Conservation (phyloP, 2,797 vertebrate species). For the Percopsis omiscomaycus region DNA sequence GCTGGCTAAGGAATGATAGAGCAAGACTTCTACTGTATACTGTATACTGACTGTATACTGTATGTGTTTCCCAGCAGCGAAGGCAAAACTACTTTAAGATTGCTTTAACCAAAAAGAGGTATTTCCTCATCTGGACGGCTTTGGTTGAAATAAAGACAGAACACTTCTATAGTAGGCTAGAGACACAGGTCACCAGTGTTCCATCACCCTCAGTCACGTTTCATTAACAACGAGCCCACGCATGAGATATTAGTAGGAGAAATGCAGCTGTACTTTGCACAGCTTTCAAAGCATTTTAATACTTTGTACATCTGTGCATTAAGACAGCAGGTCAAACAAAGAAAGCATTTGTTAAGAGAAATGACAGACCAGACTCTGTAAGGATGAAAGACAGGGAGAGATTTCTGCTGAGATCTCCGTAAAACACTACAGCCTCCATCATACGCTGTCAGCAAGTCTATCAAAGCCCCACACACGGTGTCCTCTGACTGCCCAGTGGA, state of each 20-base stretch:
- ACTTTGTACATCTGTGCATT: too few species aligned
- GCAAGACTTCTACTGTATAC: constrained; percentile 40
- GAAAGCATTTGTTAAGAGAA: too few species aligned
- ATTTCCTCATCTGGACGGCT: constrained; percentile 44
- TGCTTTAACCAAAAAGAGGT: constrained; percentile 46
- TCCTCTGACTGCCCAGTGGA: constrained; percentile 38
- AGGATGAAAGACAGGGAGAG: constrained; percentile 11
- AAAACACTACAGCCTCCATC: constrained; percentile 49
- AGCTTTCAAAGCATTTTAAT: too few species aligned
- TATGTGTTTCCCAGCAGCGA: constrained; percentile 32
- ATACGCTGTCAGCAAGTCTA: constrained; percentile 56
- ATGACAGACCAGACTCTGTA: too few species aligned
- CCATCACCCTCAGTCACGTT: background rate
- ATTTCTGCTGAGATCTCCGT: constrained; percentile 44
- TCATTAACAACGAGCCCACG: background rate
- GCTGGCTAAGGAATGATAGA: constrained; percentile 37
- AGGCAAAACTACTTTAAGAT: constrained; percentile 45
- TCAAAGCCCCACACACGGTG: constrained; percentile 34
- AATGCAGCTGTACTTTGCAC: too few species aligned
- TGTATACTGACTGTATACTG: constrained; percentile 34
- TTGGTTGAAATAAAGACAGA: constrained; percentile 23
- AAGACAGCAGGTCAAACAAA: too few species aligned
- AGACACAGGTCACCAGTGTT: constrained; percentile 3
- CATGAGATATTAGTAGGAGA: background rate
- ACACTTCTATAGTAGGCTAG: constrained; percentile 4